These are phyloP conservation scores for Leptinotarsa haldemani DNA, from an alignment of 2,888 invertebrate genomes.

Conservation along the genomic window DNA sequence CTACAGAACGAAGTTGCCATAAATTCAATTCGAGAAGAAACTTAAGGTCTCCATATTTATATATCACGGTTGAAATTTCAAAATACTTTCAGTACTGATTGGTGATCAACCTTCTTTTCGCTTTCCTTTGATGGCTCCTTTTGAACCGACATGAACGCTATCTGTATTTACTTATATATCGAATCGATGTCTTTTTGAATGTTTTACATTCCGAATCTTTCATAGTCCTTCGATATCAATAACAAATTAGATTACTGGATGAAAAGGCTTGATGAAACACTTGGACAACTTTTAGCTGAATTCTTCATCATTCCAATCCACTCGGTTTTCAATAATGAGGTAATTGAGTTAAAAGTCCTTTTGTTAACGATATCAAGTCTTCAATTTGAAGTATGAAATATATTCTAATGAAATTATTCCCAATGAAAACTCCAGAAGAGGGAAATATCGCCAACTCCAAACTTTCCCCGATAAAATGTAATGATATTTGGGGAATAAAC, in stretches of 20 bases:
- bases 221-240: neutral
- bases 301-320: neutral
- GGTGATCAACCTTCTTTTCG: neutral
- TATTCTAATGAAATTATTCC: constrained; percentile 24
- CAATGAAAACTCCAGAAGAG: constrained; percentile 21
- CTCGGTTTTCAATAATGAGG: constrained; percentile 10
- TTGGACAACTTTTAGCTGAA: neutral
- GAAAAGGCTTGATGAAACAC: constrained; percentile 18
- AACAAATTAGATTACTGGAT: neutral
- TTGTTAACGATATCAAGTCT: constrained; percentile 22
- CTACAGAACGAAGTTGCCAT: neutral
- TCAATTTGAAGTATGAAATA: constrained; percentile 25
- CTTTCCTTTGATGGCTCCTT: neutral
- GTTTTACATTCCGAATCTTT: neutral
- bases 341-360: constrained; percentile 18
- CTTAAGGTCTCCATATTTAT: neutral
- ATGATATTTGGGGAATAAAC: constrained; percentile 24
- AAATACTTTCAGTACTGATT: neutral
- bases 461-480: constrained; percentile 22
- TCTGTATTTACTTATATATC: neutral
- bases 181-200: neutral
- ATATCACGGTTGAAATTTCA: neutral
- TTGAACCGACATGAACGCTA: neutral
- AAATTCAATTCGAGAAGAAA: neutral
- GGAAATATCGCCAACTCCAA: constrained; percentile 25